Conservation (phyloP, 2,797 vertebrate genomes). For the Cyprinella venusta region DNA sequence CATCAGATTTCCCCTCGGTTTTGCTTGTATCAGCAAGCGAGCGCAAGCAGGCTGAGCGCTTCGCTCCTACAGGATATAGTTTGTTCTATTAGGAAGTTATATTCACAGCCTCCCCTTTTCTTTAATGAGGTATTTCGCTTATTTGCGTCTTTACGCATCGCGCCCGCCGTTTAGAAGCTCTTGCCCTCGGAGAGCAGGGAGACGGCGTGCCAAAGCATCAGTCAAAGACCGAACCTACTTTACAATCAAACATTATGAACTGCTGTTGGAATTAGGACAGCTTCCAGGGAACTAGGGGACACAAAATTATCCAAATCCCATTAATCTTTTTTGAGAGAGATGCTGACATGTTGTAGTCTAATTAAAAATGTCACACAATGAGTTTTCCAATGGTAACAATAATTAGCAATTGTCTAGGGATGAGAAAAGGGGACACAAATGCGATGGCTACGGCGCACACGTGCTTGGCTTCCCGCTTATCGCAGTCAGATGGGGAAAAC, state of each 20-base stretch:
- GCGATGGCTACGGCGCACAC: conserved; percentile 56
- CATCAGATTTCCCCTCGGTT: conserved; percentile 55
- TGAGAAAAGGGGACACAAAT: conserved; percentile 62
- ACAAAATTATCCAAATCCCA: conserved; percentile 79
- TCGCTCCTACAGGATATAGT: conserved; percentile 69
- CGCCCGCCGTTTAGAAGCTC: conserved; percentile 75
- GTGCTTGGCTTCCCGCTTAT: conserved; percentile 52
- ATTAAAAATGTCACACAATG: conserved; percentile 76
- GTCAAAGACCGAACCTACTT: conserved; percentile 69
- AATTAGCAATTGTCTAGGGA: conserved; percentile 73
- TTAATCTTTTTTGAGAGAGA: conserved; percentile 76
- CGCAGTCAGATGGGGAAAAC: conserved; percentile 54
- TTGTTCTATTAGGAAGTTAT: conserved; percentile 73
- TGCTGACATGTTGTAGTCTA: conserved; percentile 80
- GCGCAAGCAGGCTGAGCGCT: conserved; percentile 60
- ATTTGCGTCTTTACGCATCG: conserved; percentile 72
- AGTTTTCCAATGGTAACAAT: conserved; percentile 74
- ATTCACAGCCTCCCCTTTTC: conserved; percentile 43
- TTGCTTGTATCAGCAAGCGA: conserved; percentile 66
- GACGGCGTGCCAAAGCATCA: conserved; percentile 68
- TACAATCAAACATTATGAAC: conserved; percentile 70
- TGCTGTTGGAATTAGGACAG: conserved; percentile 69
- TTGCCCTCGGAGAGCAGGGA: conserved; percentile 54
- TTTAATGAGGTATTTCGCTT: conserved; percentile 69
- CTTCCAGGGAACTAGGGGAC: conserved; percentile 69